A percentile compares a stretch with the other conserved stretches of the same genome.
These are phyloP conservation scores for Hirudo medicinalis DNA, from an alignment of 1,140 invertebrate genomes.

Conservation along the genomic window DNA sequence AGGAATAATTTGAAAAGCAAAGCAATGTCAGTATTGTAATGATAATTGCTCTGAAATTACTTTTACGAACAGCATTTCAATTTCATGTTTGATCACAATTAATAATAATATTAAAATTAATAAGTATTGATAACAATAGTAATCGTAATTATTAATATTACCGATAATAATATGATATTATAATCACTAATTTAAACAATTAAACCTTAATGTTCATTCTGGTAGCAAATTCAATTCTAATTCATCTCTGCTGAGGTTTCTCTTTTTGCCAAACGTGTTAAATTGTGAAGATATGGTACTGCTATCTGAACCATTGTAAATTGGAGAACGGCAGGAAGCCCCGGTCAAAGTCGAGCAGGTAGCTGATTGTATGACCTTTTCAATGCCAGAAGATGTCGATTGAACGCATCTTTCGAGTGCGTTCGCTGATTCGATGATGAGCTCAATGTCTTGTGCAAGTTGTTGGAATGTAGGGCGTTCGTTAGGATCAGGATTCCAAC, in stretches of 20 bases:
- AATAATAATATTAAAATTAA: too few relatives aligned
- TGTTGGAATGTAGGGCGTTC: slow-evolving; percentile 13
- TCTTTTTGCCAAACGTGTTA: slow-evolving; percentile 6
- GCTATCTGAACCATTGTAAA: slow-evolving; percentile 4
- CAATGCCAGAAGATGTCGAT: not conserved
- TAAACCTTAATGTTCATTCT: not conserved
- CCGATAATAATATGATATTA: too few relatives aligned
- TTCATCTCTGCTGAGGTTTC: not conserved
- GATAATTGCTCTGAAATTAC: too few relatives aligned
- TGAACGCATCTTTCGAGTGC: slow-evolving; percentile 10
- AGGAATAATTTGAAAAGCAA: too few relatives aligned
- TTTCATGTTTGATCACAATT: too few relatives aligned
- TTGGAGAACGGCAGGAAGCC: slow-evolving; percentile 1
- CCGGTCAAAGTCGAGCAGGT: not conserved
- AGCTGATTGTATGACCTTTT: not conserved
- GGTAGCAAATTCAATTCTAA: slow-evolving; percentile 3
- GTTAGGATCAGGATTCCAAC: slow-evolving; percentile 13
- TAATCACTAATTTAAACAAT: too few relatives aligned
- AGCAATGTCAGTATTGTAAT: too few relatives aligned
- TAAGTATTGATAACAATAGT: too few relatives aligned
- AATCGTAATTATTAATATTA: too few relatives aligned
- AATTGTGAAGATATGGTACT: not conserved
- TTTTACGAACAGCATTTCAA: too few relatives aligned
- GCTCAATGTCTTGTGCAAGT: slow-evolving; percentile 9
- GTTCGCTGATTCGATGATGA: slow-evolving; percentile 6